These are phyloP conservation scores for Drosophila infuscata DNA, from an alignment of 2,888 invertebrate species.

Conservation along the genomic window DNA sequence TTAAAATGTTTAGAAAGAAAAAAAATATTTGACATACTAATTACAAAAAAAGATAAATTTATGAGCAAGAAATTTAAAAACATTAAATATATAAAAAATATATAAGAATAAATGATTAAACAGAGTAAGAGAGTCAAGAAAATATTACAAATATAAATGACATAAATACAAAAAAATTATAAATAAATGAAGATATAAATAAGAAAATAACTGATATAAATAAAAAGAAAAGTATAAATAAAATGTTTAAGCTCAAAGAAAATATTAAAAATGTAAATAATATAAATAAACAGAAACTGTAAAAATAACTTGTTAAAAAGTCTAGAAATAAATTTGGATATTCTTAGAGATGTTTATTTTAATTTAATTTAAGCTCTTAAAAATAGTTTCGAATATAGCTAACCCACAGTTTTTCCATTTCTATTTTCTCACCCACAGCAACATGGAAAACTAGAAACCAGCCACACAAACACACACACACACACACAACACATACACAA, in stretches of 20 bases:
- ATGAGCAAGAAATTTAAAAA: background rate
- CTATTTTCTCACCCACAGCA: constrained; percentile 46
- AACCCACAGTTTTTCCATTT: constrained; percentile 30
- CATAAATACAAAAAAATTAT: background rate
- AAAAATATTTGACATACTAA: background rate
- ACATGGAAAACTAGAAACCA: constrained; percentile 63
- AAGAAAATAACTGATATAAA: background rate
- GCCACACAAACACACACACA: constrained; percentile 13
- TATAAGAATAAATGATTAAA: too few species aligned
- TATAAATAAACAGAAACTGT: constrained; percentile 6
- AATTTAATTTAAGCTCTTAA: constrained; percentile 3
- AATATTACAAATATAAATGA: background rate
- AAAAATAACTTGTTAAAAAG: background rate
- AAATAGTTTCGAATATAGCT: constrained; percentile 39
- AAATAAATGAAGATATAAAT: background rate
- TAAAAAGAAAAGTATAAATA: background rate
- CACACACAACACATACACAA: constrained; percentile 17
- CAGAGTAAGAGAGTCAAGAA: background rate
- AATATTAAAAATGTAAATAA: background rate
- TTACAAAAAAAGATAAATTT: background rate
- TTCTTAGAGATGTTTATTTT: background rate
- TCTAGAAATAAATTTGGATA: background rate
- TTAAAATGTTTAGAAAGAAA: background rate
- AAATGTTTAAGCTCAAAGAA: background rate
- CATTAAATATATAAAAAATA: background rate